These are phyloP conservation scores for Oncorhynchus tshawytscha DNA, from an alignment of 2,113 vertebrate species.

Conservation along the genomic window DNA sequence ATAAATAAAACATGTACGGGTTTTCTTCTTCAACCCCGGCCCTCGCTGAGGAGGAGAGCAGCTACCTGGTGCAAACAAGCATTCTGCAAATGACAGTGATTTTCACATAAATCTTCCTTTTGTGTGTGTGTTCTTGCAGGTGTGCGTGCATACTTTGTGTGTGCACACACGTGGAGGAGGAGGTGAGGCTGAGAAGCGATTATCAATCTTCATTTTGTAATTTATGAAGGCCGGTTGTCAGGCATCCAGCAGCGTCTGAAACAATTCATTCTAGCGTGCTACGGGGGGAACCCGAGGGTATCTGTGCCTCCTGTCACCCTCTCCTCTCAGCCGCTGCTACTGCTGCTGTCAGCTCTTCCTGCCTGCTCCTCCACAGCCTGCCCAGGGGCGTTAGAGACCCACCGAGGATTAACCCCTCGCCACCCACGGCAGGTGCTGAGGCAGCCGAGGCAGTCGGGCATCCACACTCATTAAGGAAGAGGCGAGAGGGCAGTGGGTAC, in stretches of 20 bases:
- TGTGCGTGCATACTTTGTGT: constrained; percentile 20
- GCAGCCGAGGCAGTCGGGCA: constrained; percentile 67
- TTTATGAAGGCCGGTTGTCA: constrained; percentile 76
- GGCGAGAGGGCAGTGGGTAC: constrained; percentile 46
- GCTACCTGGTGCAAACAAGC: constrained; percentile 26
- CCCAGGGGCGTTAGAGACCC: constrained; percentile 63
- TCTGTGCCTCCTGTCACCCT: constrained; percentile 70
- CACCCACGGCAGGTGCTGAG: constrained; percentile 68
- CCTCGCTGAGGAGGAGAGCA: constrained; percentile 22
- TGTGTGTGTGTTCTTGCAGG: constrained; percentile 6
- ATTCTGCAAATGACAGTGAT: constrained; percentile 34
- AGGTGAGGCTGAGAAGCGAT: constrained; percentile 42
- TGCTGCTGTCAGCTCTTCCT: constrained; percentile 70
- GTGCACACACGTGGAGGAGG: constrained; percentile 46
- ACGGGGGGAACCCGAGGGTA: constrained; percentile 68
- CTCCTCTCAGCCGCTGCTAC: constrained; percentile 32
- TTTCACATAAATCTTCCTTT: constrained; percentile 19
- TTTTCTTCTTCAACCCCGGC: constrained; percentile 15
- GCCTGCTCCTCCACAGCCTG: constrained; percentile 10
- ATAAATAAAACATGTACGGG: constrained; percentile 51
- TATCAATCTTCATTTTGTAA: constrained; percentile 81
- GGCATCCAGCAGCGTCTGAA: constrained; percentile 71
- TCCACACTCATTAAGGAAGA: constrained; percentile 70
- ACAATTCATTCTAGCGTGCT: constrained; percentile 72
- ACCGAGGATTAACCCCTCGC: constrained; percentile 72